Evolutionary conservation across 2,113 vertebrate genomes (phyloP), one percentile per base, ranked within the genome.

Genomic region (Gambusia affinis): DNA sequence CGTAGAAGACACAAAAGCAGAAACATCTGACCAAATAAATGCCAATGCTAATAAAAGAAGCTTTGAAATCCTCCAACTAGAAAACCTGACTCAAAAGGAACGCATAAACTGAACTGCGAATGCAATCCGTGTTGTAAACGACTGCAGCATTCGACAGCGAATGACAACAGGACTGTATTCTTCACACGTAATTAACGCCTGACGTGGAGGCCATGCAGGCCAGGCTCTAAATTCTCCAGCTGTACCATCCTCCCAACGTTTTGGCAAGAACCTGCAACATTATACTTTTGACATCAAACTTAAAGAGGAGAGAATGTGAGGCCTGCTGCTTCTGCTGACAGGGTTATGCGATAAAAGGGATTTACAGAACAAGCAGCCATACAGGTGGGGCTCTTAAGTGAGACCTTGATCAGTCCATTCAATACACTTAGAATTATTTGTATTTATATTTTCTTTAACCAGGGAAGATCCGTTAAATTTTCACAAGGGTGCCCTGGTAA

Each of bases 191-290:
- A 57, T 57, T 57, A 57, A 57, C 51, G 10, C 22, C 51, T 64
- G 57, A 31, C 39, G 63, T 60, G 73, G 65, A 78, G 74, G 24
- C 67, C 60, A 73, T 33, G 22, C 69, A 79, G 79, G 68, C 74
- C 87, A 64, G 72, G 27, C 77, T 78, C 75, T 78, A 75, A 87
- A 82, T 72, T 44, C 79, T 72, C 60, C 42, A 3, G 66, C 17
- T 47, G 4, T 54, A 57, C 61, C 64, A 63, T 54, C 2, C 65
- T 78, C 72, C 33, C 12, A 60, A 66, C 68, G 54, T 19, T 19
- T 8, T 85, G 74, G 80, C 77, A 35, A 60, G 10, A 66, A 76
- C 39, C 51, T 35, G 81, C 61, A 76, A 54, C 65, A 70, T 64
- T 64, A 80, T 14, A 74, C 73, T 64, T 75, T 75, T 54, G 64